Conservation (phyloP, 1,140 invertebrate genomes). For the Zaprionus kolodkinae region DNA sequence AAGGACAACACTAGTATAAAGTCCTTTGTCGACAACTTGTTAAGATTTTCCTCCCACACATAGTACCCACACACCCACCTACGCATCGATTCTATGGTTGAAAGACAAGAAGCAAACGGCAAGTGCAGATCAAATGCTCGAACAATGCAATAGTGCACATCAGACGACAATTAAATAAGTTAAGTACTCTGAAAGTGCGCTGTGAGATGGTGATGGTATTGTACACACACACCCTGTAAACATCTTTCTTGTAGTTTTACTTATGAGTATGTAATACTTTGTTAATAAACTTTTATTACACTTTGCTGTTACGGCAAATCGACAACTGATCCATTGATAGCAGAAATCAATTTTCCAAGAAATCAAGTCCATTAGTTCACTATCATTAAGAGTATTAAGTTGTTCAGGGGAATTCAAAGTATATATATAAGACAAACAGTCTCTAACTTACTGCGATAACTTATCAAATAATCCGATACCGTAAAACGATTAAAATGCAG, state of each 20-base stretch:
- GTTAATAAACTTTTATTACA: no score
- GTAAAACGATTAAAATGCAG: not conserved
- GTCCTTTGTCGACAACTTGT: conserved; percentile 15
- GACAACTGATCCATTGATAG: no score
- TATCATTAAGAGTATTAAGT: no score
- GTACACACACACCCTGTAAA: not conserved
- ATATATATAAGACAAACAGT: no score
- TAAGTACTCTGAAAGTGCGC: not conserved
- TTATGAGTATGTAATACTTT: no score
- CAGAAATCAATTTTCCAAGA: no score
- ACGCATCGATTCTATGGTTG: not conserved
- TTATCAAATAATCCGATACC: not conserved
- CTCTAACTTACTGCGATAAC: no score
- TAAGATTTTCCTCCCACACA: conserved; percentile 1
- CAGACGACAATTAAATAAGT: conserved; percentile 15
- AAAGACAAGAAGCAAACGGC: not conserved
- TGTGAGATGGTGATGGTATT: no score
- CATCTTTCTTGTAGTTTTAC: no score
- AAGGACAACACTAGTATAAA: conserved; percentile 18
- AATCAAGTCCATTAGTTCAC: no score
- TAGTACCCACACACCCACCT: not conserved
- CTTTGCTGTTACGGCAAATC: no score
- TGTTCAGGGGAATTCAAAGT: no score
- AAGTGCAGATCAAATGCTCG: not conserved
- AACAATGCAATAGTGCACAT: conserved; percentile 6